Conservation (phyloP, 2,888 invertebrate genomes). For the Eilema depressum region DNA sequence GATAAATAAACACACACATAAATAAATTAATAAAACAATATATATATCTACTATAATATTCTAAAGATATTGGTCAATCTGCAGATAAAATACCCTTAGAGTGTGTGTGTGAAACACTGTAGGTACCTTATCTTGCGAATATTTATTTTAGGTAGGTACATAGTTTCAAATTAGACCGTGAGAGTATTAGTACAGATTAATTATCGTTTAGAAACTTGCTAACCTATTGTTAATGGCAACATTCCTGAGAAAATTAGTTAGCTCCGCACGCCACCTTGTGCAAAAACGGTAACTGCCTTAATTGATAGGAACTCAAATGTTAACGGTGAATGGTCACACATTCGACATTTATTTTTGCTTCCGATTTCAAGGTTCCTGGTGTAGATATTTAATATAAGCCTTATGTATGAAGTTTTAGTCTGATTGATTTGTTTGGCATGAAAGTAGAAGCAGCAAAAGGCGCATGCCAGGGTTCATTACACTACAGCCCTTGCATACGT, state of each 20-base stretch:
- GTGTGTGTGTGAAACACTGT: no score
- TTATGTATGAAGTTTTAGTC: neutral
- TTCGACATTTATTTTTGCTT: neutral
- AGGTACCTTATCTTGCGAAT: neutral
- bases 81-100: neutral
- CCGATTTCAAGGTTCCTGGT: neutral
- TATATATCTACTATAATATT: no score
- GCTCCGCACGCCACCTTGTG: neutral
- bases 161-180: slow-evolving; percentile 6
- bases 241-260: neutral
- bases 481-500: no score
- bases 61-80: neutral
- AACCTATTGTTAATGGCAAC: neutral
- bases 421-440: neutral
- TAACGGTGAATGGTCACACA: neutral
- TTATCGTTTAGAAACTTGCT: neutral
- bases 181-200: neutral
- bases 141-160: neutral
- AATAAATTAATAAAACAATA: no score
- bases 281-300: neutral
- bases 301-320: neutral
- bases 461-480: no score
- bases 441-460: no score
- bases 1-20: no score
- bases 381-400: neutral